A percentile compares a stretch with the other conserved stretches of the same genome.
These are phyloP conservation scores for Metellina segmentata DNA, from an alignment of 2,888 invertebrate genomes.

Conservation along the genomic window DNA sequence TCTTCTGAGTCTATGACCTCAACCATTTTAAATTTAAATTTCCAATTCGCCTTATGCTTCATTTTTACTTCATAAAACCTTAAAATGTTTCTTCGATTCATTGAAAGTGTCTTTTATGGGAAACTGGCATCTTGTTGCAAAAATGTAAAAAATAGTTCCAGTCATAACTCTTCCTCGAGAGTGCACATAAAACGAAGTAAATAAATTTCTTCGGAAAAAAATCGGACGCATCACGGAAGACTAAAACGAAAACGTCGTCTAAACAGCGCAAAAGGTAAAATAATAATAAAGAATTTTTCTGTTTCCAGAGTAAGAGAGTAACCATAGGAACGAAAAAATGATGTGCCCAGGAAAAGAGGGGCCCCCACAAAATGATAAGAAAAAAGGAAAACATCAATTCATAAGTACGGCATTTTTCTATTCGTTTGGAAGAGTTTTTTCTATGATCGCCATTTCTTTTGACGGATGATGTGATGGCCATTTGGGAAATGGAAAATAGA, in stretches of 20 bases:
- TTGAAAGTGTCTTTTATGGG: background rate
- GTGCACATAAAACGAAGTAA: conserved; percentile 28
- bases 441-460: conserved; percentile 41
- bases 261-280: conserved; percentile 10
- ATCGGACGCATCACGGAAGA: background rate
- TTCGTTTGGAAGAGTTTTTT: conserved; percentile 53
- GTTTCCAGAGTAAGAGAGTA: conserved; percentile 19
- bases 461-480: conserved; percentile 74
- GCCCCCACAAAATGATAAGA: conserved; percentile 52
- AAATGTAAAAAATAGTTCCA: conserved; percentile 20
- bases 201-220: conserved; percentile 28
- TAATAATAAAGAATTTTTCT: conserved; percentile 40
- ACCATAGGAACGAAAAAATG: conserved; percentile 58
- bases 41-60: too few species aligned
- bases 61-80: background rate
- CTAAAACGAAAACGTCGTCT: background rate
- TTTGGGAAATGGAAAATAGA: conserved; percentile 75
- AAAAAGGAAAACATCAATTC: conserved; percentile 22
- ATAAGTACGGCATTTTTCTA: conserved; percentile 43
- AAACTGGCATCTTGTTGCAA: background rate
- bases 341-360: conserved; percentile 25
- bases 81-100: background rate
- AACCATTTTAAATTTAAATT: too few species aligned
- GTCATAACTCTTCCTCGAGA: conserved; percentile 3
- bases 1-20: too few species aligned